Evolutionary conservation across 1,140 invertebrate genomes (phyloP).

Genomic region (Zeugodacus cucurbitae): DNA sequence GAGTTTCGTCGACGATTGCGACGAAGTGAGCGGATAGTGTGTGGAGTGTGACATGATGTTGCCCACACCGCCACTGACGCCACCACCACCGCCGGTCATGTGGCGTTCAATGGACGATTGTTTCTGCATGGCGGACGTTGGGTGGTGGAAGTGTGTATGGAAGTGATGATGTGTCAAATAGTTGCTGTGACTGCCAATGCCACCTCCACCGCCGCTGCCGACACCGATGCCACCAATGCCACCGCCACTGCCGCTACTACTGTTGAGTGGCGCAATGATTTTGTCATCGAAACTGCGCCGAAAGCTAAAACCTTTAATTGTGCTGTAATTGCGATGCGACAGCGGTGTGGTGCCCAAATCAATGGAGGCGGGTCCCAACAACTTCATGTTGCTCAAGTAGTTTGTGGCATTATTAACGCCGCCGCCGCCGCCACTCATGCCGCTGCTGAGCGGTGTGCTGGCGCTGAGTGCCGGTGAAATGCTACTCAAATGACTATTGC

Average conservation of each 20-base stretch:
- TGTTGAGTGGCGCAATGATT: conserved; percentile 54
- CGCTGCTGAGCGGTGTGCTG: conserved; percentile 41
- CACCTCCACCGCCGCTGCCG: conserved; percentile 8
- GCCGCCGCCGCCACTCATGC: conserved; percentile 40
- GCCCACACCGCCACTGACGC: background rate
- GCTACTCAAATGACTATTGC: background rate
- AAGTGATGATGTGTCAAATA: conserved; percentile 44
- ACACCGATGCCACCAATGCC: background rate
- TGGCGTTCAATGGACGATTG: conserved; percentile 29
- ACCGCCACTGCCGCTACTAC: conserved; percentile 37
- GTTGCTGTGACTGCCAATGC: conserved; percentile 8
- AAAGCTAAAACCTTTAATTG: conserved; percentile 59
- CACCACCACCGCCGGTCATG: background rate
- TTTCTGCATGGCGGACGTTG: conserved; percentile 38
- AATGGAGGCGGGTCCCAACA: conserved; percentile 60
- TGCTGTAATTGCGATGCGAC: conserved; percentile 59
- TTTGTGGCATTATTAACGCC: conserved; percentile 43
- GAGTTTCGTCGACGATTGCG: conserved; percentile 62
- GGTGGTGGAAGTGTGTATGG: conserved; percentile 41
- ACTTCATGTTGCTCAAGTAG: conserved; percentile 54
- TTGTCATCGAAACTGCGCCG: conserved; percentile 63
- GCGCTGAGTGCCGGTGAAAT: conserved; percentile 25
- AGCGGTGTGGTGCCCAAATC: conserved; percentile 61
- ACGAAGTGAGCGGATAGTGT: conserved; percentile 55
- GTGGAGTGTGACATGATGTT: background rate